Conservation (phyloP, 2,113 vertebrate species). For the Gopherus flavomarginatus region DNA sequence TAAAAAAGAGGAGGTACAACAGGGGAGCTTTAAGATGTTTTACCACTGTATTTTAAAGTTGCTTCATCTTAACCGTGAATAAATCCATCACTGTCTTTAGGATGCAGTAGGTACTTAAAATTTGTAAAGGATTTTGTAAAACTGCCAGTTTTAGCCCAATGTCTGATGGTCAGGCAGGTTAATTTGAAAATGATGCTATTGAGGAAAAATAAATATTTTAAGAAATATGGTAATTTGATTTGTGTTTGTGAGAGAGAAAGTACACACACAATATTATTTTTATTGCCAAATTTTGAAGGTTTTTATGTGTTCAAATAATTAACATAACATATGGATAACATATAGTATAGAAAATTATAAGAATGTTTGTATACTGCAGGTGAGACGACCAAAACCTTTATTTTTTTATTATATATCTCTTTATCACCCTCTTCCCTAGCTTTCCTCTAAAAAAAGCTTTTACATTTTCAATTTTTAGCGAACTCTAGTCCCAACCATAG, state of each 20-base stretch:
- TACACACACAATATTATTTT: not conserved
- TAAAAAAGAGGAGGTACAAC: not conserved
- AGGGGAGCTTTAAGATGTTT: not conserved
- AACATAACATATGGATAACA: not conserved
- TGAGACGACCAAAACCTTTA: not conserved
- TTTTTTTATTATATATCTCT: not conserved
- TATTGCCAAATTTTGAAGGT: not conserved
- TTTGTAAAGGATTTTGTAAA: not conserved
- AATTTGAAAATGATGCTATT: not conserved
- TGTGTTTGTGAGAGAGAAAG: not conserved
- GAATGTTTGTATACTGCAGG: not conserved
- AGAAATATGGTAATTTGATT: not conserved
- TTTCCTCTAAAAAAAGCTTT: not conserved
- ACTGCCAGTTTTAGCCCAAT: not conserved
- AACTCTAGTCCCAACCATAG: not conserved
- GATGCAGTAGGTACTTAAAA: not conserved
- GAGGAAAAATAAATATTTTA: not conserved
- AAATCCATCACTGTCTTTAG: not conserved
- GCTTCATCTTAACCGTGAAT: slow-evolving; percentile 4
- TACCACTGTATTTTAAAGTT: not conserved
- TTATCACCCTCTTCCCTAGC: not conserved
- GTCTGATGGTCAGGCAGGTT: not conserved
- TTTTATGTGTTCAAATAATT: not conserved
- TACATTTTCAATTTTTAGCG: not conserved
- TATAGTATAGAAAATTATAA: not conserved